phyloP scores from a whole-genome alignment of 2,888 invertebrate genomes.

The Dexiosoma caninum region DNA sequence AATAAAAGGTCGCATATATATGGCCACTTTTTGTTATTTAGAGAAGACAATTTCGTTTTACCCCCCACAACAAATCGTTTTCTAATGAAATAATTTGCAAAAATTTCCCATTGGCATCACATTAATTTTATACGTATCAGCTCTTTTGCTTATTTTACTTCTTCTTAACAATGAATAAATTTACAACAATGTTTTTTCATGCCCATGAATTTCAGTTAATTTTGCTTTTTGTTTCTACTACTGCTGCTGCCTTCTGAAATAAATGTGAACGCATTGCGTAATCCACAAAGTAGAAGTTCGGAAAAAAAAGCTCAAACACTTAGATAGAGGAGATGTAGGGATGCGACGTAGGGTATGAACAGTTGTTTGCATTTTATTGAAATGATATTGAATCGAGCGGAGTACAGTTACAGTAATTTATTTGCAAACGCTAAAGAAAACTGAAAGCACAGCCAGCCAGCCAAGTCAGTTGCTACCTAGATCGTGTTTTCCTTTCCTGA shows the following conservation, averaged over 20 bases:
- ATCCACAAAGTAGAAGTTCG: slow-evolving; percentile 43
- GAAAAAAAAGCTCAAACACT: background rate
- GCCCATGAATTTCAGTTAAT: slow-evolving; percentile 33
- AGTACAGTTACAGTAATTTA: slow-evolving; percentile 50
- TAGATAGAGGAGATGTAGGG: slow-evolving; percentile 5
- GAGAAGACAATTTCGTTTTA: no score
- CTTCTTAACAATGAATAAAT: slow-evolving; percentile 30
- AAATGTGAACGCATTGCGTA: slow-evolving; percentile 65
- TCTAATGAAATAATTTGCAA: slow-evolving; percentile 4
- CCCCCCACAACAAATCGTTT: no score
- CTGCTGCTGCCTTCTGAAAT: slow-evolving; percentile 32
- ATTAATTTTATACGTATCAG: background rate
- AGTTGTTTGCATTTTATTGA: background rate
- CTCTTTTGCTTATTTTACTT: background rate
- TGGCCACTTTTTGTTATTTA: no score
- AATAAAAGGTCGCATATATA: no score
- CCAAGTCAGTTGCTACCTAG: slow-evolving; percentile 38
- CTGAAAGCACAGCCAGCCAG: background rate
- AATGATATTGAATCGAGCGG: slow-evolving; percentile 36
- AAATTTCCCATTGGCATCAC: slow-evolving; percentile 39
- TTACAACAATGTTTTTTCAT: slow-evolving; percentile 44
- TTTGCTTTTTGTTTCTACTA: background rate
- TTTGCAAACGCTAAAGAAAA: slow-evolving; percentile 28
- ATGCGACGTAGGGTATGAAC: background rate
- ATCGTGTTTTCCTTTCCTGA: background rate